Evolutionary conservation across 2,113 vertebrate species (phyloP).

Genomic region (Hoplias malabaricus): DNA sequence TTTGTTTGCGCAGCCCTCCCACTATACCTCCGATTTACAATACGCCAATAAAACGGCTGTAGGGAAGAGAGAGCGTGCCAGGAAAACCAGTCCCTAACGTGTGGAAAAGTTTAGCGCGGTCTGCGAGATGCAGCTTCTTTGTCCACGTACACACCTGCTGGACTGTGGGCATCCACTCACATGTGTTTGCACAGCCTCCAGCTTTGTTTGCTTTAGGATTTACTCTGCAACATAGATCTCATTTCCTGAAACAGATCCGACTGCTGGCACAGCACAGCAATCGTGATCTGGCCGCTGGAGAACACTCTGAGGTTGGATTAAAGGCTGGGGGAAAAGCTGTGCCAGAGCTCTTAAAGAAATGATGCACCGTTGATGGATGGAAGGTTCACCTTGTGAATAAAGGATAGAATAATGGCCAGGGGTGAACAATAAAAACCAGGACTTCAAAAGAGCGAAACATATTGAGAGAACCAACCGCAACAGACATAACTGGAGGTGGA

Average conservation of each 20-base stretch:
- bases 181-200: constrained; percentile 21
- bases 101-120: not conserved
- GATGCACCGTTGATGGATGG: not conserved
- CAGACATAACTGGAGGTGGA: too few relatives aligned
- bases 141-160: constrained; percentile 40
- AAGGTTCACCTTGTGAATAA: not conserved
- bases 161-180: not conserved
- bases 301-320: not conserved
- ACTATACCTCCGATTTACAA: constrained; percentile 5
- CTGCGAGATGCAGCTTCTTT: not conserved
- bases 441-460: not conserved
- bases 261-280: constrained; percentile 25
- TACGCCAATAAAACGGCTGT: constrained; percentile 15
- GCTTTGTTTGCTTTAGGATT: constrained; percentile 35
- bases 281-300: not conserved
- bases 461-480: not conserved
- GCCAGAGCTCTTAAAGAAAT: not conserved
- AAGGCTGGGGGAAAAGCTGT: not conserved
- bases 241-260: constrained; percentile 36
- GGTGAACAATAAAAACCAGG: not conserved
- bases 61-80: not conserved
- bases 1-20: constrained; percentile 8
- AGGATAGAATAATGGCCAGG: not conserved
- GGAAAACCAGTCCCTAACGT: not conserved
- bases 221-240: constrained; percentile 22